Evolutionary conservation across 2,888 invertebrate species (phyloP).

Genomic region (Escarpia spicata): DNA sequence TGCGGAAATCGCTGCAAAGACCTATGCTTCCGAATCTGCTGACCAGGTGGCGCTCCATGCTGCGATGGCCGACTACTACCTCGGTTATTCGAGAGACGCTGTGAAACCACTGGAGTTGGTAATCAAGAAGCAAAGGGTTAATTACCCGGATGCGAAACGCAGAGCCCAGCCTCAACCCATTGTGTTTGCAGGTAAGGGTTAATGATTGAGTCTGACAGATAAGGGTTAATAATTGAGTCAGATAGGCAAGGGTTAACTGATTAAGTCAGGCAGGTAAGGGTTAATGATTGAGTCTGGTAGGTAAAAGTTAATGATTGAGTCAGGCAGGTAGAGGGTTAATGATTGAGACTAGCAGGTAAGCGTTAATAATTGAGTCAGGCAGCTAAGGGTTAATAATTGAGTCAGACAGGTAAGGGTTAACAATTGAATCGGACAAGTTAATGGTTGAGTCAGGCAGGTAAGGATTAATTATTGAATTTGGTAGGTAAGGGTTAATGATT

Average conservation of each 20-base stretch:
- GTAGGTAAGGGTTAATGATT: neutral
- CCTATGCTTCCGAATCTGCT: conserved; percentile 34
- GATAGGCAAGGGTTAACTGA: no score
- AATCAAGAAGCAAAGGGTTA: conserved; percentile 51
- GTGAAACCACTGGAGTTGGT: conserved; percentile 50
- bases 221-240: no score
- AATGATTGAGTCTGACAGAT: neutral
- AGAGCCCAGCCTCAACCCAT: conserved; percentile 51
- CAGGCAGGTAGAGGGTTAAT: no score
- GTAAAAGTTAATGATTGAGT: no score
- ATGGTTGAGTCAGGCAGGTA: neutral
- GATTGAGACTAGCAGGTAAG: no score
- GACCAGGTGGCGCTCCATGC: conserved; percentile 38
- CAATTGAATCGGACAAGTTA: no score
- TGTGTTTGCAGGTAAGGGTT: conserved; percentile 27
- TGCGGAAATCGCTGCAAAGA: conserved; percentile 41
- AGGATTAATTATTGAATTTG: neutral
- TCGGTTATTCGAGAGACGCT: conserved; percentile 49
- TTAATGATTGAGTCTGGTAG: no score
- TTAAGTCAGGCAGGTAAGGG: no score
- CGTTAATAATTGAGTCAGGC: no score
- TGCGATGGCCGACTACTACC: conserved; percentile 51
- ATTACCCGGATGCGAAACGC: conserved; percentile 47
- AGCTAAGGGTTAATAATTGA: no score
- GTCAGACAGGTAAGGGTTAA: no score